phyloP scores from a whole-genome alignment of 2,113 vertebrate genomes.

The Oreocharis arfaki region DNA sequence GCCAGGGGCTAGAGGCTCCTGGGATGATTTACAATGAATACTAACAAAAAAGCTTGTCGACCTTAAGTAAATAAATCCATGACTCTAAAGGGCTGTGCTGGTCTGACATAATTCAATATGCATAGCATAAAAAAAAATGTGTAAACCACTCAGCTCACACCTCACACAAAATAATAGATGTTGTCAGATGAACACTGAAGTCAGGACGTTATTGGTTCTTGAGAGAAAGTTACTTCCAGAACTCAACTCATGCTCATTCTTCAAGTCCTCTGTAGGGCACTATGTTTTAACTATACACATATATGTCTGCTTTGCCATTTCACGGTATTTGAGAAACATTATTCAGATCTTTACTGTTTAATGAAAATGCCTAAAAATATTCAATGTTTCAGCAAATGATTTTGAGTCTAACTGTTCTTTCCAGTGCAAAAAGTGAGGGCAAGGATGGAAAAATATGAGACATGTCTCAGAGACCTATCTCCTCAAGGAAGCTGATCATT shows the following conservation, averaged over 20 bases:
- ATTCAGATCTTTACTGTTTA: not conserved
- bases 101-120: not conserved
- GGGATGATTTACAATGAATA: not conserved
- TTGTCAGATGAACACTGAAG: not conserved
- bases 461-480: not conserved
- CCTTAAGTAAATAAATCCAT: not conserved
- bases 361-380: not conserved
- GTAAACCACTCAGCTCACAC: not conserved
- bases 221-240: not conserved
- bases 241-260: not conserved
- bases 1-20: not conserved
- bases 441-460: not conserved
- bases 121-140: not conserved
- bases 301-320: not conserved
- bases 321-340: not conserved
- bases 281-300: not conserved
- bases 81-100: not conserved
- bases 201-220: not conserved
- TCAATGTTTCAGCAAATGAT: not conserved
- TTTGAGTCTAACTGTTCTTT: not conserved
- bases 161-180: not conserved
- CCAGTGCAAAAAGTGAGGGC: not conserved
- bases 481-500: not conserved
- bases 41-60: not conserved
- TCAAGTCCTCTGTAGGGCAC: not conserved